Evolutionary conservation across 2,113 vertebrate species (phyloP), one percentile per base, ranked within the genome.

Genomic region (Diadophis punctatus): DNA sequence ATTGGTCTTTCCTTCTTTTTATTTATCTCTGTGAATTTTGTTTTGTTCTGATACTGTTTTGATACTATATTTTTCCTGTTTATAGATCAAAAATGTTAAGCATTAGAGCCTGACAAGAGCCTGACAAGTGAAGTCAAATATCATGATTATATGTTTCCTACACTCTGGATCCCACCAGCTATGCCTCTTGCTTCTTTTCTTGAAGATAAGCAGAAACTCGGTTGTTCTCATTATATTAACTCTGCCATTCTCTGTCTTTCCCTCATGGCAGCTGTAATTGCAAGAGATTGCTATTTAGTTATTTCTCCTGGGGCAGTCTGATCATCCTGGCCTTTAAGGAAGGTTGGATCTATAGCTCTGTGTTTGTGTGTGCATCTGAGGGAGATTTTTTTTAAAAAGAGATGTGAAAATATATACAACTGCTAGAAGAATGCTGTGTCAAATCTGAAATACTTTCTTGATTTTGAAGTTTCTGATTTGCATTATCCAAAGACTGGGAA

Each of bases 401-500:
- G 88, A 49, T 93, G 52, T 74, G 53, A 95, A 95, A 92, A 86
- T 25, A 46, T 90, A 84, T 0, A 0, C 0, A 0, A 91, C 86
- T 93, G 91, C 20, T 89, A 27, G n/a, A 89, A 93, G 92, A 94
- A 90, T 0, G 39, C 88, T 93, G 86, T 80, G 34, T 39, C 90
- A 92, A 52, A 9, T n/a, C 93, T 90, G 6, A 10, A 25, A 16
- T 1, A 3, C 0, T 90, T 94, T 16, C 56, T 88, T 91, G 55
- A 43, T 20, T 92, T 46, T 43, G 30, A 46, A 60, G 89, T 34
- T 27, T 91, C 58, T n/a, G 90, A 95, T 94, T 92, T 88, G 91
- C 56, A 86, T 39, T 74, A n/a, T 90, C 56, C 93, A 85, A 3
- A 46, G 52, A 58, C 58, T 88, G 90, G 16, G 27, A 18, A 92